phyloP scores from a whole-genome alignment of 2,797 vertebrate species.

The Apogon hyalosoma region DNA sequence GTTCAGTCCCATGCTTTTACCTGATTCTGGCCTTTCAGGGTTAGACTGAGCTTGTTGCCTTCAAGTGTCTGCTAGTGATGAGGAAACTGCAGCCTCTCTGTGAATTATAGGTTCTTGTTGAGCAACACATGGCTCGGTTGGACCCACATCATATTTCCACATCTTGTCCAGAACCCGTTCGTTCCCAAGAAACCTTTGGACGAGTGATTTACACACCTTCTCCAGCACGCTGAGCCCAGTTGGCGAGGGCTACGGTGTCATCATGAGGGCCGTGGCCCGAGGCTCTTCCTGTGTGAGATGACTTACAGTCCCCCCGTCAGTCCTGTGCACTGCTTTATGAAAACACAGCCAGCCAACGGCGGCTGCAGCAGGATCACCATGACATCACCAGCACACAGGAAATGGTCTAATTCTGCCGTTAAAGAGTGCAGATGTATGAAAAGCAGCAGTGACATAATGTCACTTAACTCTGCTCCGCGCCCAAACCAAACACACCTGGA shows the following conservation, averaged over 20 bases:
- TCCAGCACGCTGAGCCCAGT: slow-evolving; percentile 45
- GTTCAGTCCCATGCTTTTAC: no score
- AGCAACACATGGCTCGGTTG: slow-evolving; percentile 62
- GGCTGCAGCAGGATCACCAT: slow-evolving; percentile 46
- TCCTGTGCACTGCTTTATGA: slow-evolving; percentile 34
- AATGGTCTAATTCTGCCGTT: slow-evolving; percentile 62
- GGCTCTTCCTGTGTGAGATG: slow-evolving; percentile 76
- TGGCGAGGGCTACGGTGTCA: slow-evolving; percentile 68
- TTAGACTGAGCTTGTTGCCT: background rate
- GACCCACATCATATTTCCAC: slow-evolving; percentile 53
- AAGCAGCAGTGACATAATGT: slow-evolving; percentile 61
- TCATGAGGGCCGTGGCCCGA: slow-evolving; percentile 48
- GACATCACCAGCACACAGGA: slow-evolving; percentile 77
- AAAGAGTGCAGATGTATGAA: slow-evolving; percentile 51
- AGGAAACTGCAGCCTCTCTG: slow-evolving; percentile 22
- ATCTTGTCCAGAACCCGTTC: slow-evolving; percentile 34
- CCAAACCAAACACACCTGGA: slow-evolving; percentile 72
- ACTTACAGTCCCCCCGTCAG: slow-evolving; percentile 69
- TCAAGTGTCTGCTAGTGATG: slow-evolving; percentile 5
- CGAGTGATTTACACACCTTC: slow-evolving; percentile 68
- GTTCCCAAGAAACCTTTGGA: slow-evolving; percentile 66
- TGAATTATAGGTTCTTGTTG: slow-evolving; percentile 34
- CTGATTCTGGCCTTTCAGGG: no score
- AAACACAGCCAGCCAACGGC: slow-evolving; percentile 7
- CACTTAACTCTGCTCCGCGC: slow-evolving; percentile 32